Percentiles rank a stretch among this genome's conserved stretches.
Evolutionary conservation across 2,888 invertebrate species (phyloP).

Genomic region (Platycnemis pennipes): DNA sequence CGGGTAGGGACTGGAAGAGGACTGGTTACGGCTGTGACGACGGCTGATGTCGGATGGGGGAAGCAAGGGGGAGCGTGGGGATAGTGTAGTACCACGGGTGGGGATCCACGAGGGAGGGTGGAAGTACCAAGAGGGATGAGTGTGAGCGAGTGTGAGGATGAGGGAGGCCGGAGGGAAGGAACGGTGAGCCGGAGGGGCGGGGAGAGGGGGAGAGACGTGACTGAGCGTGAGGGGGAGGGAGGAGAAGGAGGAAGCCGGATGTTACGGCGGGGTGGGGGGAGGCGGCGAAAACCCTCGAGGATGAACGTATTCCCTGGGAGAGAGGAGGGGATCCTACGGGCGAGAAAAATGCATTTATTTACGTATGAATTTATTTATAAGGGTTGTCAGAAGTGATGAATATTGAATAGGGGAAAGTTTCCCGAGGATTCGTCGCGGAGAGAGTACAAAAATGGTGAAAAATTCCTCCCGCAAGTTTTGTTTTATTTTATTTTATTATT

Average conservation of each 20-base stretch:
- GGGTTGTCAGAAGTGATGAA: neutral
- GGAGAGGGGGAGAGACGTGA: neutral
- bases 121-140: neutral
- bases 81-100: neutral
- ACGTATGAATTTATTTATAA: neutral
- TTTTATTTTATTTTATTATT: neutral
- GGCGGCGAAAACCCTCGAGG: neutral
- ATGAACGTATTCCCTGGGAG: neutral
- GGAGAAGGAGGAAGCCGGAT: neutral
- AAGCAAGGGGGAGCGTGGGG: neutral
- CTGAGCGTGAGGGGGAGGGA: neutral
- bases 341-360: neutral
- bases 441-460: neutral
- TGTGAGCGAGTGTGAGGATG: neutral
- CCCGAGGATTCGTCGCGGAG: neutral
- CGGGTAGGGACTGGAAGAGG: neutral
- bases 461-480: neutral
- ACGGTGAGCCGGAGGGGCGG: neutral
- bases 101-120: no score
- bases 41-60: neutral
- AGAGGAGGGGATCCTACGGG: neutral
- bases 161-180: neutral
- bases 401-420: conserved; percentile 13
- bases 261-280: neutral
- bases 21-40: neutral